Base-by-base conservation (phyloP, 2,113 vertebrate species). In the Sander lucioperca region DNA sequence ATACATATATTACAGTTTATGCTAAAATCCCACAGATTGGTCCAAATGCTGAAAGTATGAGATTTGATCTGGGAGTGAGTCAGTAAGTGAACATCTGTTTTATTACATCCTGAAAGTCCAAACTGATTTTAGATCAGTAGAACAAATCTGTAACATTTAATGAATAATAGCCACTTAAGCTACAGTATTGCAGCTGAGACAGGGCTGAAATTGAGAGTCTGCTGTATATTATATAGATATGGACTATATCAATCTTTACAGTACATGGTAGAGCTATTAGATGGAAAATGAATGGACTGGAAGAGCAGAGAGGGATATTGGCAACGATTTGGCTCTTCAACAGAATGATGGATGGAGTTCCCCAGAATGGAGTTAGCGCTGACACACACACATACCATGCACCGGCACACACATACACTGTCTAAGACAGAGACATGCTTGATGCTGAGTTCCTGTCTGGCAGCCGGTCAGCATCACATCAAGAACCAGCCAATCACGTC, bases 191-290 rank as follows among this genome's bases (percentile, higher is more conserved):
- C 12, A 19, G 70, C 59, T 39, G 74, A 66, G 77, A 70, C 59
- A 27, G 54, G 51, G 23, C 21, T 1, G 73, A n/a, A 85, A 86
- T 65, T 71, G 64, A 81, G 59, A 75, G 33, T 39, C 13, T 53
- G 74, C 50, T 68, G 63, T 69, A 63, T 82, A 65, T 75, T 82
- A 75, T 71, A 23, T 65, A 59, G 74, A 71, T 80, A 58, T 80
- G 59, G 80, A 78, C 86, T 68, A 68, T 69, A 89, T 86, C 85
- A 79, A 73, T 92, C 83, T 86, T 78, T 86, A 89, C 73, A 71
- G 58, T 79, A 47, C 4, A 10, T 33, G 61, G 33, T 66, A 30
- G 48, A 83, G 50, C 73, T 74, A 83, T 86, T 83, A 80, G 66
- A 85, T 47, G 73, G 77, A 78, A 73, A 85, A 79, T 54, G 70